Percentiles rank a stretch among this genome's conserved stretches.
Conservation (phyloP, 2,888 invertebrate species). For the Campopleginae sp. region DNA sequence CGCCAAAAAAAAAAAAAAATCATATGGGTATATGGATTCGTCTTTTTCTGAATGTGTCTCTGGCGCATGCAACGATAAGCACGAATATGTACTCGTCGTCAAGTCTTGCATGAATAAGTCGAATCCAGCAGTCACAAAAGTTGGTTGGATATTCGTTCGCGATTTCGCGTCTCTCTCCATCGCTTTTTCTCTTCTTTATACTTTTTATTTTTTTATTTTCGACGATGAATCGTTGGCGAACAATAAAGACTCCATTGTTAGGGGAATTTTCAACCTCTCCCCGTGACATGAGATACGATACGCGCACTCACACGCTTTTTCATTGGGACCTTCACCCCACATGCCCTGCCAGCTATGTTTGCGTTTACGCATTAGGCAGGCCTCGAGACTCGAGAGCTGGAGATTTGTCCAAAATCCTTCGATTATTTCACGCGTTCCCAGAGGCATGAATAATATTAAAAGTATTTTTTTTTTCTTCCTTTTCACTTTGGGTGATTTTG, state of each 20-base stretch:
- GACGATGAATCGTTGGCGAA: slow-evolving; percentile 48
- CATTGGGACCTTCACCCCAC: slow-evolving; percentile 18
- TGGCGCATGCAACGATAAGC: slow-evolving; percentile 17
- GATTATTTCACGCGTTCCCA: not conserved
- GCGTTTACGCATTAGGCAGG: not conserved
- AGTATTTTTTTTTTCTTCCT: not conserved
- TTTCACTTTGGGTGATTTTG: not conserved
- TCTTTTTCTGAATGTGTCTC: slow-evolving; percentile 7
- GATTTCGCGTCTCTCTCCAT: not conserved
- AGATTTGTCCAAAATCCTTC: slow-evolving; percentile 7
- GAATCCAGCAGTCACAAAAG: slow-evolving; percentile 30
- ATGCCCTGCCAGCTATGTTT: not conserved
- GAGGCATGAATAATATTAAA: not conserved
- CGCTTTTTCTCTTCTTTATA: slow-evolving; percentile 1
- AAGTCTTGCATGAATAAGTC: slow-evolving; percentile 30
- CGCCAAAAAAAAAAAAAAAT: not conserved
- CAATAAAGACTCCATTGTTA: slow-evolving; percentile 51
- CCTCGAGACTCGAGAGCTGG: not conserved
- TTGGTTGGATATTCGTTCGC: slow-evolving; percentile 41
- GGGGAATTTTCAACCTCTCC: slow-evolving; percentile 18
- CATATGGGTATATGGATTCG: not conserved
- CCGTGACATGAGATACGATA: slow-evolving; percentile 27
- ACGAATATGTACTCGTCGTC: slow-evolving; percentile 31
- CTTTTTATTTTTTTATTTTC: slow-evolving; percentile 9
- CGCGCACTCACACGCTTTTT: slow-evolving; percentile 8